phyloP scores from a whole-genome alignment of 2,797 vertebrate genomes.

The Sciaenops ocellatus region DNA sequence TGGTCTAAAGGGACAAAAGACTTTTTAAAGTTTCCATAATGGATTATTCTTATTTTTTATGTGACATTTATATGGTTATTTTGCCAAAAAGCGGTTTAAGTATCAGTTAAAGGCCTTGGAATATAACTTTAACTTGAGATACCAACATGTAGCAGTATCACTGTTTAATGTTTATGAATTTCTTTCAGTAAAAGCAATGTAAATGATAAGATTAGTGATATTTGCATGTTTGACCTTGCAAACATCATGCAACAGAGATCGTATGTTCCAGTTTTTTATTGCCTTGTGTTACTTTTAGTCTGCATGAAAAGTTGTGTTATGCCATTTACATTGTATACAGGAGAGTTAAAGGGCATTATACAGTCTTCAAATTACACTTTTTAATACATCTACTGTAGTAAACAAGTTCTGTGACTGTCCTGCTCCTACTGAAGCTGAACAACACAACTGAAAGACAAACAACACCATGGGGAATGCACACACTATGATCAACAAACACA shows the following conservation, averaged over 20 bases:
- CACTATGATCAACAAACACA: constrained; percentile 55
- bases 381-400: background rate
- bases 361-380: background rate
- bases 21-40: constrained; percentile 12
- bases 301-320: background rate
- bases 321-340: background rate
- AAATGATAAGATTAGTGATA: background rate
- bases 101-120: background rate
- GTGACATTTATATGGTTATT: background rate
- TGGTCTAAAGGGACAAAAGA: background rate
- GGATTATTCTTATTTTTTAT: background rate
- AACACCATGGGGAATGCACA: constrained; percentile 29
- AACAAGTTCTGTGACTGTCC: background rate
- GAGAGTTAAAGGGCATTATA: background rate
- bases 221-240: background rate
- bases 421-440: constrained; percentile 24
- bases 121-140: background rate
- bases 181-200: no score
- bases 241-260: no score
- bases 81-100: background rate
- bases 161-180: background rate
- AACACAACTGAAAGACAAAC: constrained; percentile 37
- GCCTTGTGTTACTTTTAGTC: background rate
- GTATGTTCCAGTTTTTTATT: background rate
- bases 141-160: background rate